Evolutionary conservation across 2,113 vertebrate species (phyloP).

Genomic region (Corydoras maculifer): DNA sequence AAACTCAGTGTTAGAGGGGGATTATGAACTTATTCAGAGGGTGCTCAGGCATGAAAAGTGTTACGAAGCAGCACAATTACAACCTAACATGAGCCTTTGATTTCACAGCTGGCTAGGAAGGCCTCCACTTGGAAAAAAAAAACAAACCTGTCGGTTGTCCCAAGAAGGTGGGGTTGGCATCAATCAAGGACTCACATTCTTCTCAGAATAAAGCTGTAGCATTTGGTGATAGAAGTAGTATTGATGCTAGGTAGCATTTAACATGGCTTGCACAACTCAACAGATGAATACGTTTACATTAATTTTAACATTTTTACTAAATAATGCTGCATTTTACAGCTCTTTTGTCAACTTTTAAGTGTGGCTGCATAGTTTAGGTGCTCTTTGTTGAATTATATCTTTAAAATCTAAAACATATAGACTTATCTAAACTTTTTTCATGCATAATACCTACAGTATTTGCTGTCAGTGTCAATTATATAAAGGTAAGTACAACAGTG

Average conservation of each 20-base stretch:
- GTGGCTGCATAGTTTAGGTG: no score
- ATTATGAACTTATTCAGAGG: constrained; percentile 31
- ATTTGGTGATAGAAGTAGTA: not conserved
- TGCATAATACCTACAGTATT: no score
- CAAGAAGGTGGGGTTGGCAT: constrained; percentile 18
- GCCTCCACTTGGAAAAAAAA: constrained; percentile 17
- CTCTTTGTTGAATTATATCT: no score
- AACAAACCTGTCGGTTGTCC: constrained; percentile 17
- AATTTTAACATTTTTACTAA: no score
- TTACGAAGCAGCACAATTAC: constrained; percentile 47
- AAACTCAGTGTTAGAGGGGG: not conserved
- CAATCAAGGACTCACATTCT: constrained; percentile 13
- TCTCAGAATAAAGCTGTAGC: constrained; percentile 2
- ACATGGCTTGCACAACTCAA: not conserved
- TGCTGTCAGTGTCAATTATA: no score
- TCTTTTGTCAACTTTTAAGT: no score
- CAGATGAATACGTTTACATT: no score
- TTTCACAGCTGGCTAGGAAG: constrained; percentile 43
- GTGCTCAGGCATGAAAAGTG: constrained; percentile 39
- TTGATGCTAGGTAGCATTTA: constrained; percentile 8
- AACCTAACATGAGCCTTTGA: constrained; percentile 43
- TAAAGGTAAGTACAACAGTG: no score
- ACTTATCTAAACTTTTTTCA: no score
- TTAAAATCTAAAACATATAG: no score
- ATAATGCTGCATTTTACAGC: no score